Evolutionary conservation across 2,113 vertebrate species (phyloP).

Genomic region (Electrona antarctica): DNA sequence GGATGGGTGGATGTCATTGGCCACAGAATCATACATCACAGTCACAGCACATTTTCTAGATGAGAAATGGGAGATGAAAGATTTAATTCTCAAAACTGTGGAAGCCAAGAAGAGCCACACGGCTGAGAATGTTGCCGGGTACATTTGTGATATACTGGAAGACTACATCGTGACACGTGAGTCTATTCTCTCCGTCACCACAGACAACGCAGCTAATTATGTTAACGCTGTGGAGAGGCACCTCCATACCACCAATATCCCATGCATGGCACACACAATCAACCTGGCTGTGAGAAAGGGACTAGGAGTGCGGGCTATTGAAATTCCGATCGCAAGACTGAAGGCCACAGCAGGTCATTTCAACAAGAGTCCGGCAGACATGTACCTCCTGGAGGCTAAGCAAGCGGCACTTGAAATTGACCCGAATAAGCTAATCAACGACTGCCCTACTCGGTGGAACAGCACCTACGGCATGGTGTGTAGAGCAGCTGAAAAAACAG

Average conservation of each 20-base stretch:
- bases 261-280: not conserved
- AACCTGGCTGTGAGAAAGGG: not conserved
- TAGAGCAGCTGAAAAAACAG: no score
- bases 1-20: conserved; percentile 38
- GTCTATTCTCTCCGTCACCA: no score
- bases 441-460: no score
- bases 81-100: conserved; percentile 13
- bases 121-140: conserved; percentile 16
- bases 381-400: not conserved
- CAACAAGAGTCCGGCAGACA: not conserved
- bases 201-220: no score
- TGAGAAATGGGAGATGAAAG: conserved; percentile 45
- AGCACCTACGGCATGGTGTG: no score
- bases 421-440: not conserved
- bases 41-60: conserved; percentile 15
- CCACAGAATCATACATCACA: conserved; percentile 43
- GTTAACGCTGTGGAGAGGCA: no score
- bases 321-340: not conserved
- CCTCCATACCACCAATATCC: no score
- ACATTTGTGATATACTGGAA: conserved; percentile 12
- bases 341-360: not conserved
- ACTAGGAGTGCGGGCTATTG: not conserved
- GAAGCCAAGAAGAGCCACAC: conserved; percentile 34
- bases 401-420: no score
- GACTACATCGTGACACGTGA: not conserved